These are phyloP conservation scores for Anguilla anguilla DNA, from an alignment of 2,797 vertebrate genomes.

Conservation along the genomic window DNA sequence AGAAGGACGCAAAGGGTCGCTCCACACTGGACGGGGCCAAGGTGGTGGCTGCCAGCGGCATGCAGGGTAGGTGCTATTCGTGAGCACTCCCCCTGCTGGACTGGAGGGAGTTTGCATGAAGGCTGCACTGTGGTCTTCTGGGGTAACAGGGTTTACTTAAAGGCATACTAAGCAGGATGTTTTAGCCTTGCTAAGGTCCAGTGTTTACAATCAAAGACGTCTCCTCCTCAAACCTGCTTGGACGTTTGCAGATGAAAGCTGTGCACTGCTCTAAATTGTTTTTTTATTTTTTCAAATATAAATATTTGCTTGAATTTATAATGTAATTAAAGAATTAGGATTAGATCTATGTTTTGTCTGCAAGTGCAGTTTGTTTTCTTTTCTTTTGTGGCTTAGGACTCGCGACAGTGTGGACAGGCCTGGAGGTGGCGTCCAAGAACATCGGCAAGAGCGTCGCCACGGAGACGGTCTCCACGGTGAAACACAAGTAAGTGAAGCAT, in stretches of 20 bases:
- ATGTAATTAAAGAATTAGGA: not conserved
- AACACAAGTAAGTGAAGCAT: constrained; percentile 84
- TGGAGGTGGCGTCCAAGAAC: constrained; percentile 89
- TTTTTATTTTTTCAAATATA: not conserved
- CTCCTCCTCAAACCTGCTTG: not conserved
- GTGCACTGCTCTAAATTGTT: not conserved
- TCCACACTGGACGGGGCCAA: constrained; percentile 86
- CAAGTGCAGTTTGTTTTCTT: not conserved
- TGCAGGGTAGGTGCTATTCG: constrained; percentile 76
- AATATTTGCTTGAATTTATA: not conserved
- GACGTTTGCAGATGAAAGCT: not conserved
- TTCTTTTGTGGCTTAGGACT: constrained; percentile 73
- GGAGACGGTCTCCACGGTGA: constrained; percentile 89
- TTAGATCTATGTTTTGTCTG: not conserved
- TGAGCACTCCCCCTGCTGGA: not conserved
- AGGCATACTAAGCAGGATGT: no score
- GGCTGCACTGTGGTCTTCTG: not conserved
- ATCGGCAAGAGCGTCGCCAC: constrained; percentile 85
- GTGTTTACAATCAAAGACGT: no score
- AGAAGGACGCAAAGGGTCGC: constrained; percentile 82
- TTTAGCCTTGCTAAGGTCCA: no score
- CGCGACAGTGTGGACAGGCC: constrained; percentile 86
- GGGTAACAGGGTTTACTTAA: not conserved
- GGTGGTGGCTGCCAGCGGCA: constrained; percentile 84
- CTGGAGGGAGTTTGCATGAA: not conserved